A percentile compares a stretch with the other conserved stretches of the same genome.
phyloP scores from a whole-genome alignment of 2,888 invertebrate genomes.

The Aphidoletes aphidimyza region DNA sequence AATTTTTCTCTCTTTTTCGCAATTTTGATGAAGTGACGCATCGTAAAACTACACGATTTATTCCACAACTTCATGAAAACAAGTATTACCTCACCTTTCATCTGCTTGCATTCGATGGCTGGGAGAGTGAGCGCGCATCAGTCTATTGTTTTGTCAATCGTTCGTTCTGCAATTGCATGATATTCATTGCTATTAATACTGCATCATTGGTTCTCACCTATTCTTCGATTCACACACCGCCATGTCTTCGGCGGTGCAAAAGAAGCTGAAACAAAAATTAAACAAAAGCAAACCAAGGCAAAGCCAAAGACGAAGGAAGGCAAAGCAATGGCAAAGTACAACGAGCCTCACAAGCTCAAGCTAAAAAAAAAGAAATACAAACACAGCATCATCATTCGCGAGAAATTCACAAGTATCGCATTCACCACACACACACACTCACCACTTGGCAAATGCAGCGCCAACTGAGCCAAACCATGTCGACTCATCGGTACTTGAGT shows the following conservation, averaged over 20 bases:
- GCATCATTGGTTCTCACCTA: slow-evolving; percentile 37
- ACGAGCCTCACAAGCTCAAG: neutral
- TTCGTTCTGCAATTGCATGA: slow-evolving; percentile 51
- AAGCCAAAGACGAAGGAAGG: neutral
- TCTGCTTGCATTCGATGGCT: slow-evolving; percentile 27
- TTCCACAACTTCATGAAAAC: slow-evolving; percentile 44
- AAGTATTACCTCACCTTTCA: slow-evolving; percentile 39
- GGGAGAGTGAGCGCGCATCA: slow-evolving; percentile 43
- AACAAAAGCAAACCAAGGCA: neutral
- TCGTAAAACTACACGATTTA: slow-evolving; percentile 47
- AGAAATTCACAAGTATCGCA: slow-evolving; percentile 9
- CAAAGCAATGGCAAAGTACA: neutral
- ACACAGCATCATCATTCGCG: too few relatives aligned
- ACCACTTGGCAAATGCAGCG: neutral
- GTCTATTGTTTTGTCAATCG: slow-evolving; percentile 53
- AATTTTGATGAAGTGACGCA: slow-evolving; percentile 39
- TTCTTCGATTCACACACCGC: neutral
- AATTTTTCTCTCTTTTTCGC: slow-evolving; percentile 6
- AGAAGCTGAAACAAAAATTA: neutral
- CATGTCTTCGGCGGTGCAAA: neutral
- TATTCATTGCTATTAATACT: slow-evolving; percentile 23
- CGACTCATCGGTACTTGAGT: neutral
- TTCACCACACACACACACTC: neutral
- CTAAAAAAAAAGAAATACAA: too few relatives aligned
- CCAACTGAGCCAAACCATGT: neutral